Evolutionary conservation across 2,888 invertebrate species (phyloP).

Genomic region (Phlogophora meticulosa): DNA sequence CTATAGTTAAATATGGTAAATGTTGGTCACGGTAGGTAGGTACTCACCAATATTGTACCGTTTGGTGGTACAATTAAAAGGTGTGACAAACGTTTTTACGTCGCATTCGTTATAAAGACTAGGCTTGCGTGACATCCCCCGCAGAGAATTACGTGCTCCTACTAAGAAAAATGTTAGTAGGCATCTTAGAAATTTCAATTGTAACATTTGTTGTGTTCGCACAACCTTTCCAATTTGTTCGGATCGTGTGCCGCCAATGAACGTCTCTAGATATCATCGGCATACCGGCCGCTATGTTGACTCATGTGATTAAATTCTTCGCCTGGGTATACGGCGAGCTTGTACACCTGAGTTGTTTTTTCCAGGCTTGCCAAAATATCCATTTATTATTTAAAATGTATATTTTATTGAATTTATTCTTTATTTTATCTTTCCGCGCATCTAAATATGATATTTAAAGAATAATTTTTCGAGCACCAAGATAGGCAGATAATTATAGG

Average conservation of each 20-base stretch:
- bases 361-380: conserved; percentile 70
- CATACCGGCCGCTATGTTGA: conserved; percentile 83
- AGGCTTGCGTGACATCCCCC: conserved; percentile 77
- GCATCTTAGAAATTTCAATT: conserved; percentile 90
- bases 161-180: conserved; percentile 86
- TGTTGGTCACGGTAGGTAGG: conserved; percentile 82
- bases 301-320: conserved; percentile 89
- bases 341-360: conserved; percentile 76
- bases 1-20: conserved; percentile 22
- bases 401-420: conserved; percentile 54
- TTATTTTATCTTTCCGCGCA: conserved; percentile 58
- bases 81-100: conserved; percentile 75
- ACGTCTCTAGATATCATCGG: conserved; percentile 86
- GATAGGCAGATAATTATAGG: conserved; percentile 40
- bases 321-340: conserved; percentile 77
- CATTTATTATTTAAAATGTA: conserved; percentile 34
- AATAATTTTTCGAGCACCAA: conserved; percentile 36
- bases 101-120: conserved; percentile 75
- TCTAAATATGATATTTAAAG: conserved; percentile 43
- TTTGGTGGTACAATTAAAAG: conserved; percentile 81
- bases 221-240: conserved; percentile 86
- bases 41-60: conserved; percentile 71
- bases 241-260: conserved; percentile 81
- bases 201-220: conserved; percentile 83
- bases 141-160: conserved; percentile 84